These are phyloP conservation scores for Enteromius afrohamiltoni DNA, from an alignment of 2,797 vertebrate species.

Conservation along the genomic window DNA sequence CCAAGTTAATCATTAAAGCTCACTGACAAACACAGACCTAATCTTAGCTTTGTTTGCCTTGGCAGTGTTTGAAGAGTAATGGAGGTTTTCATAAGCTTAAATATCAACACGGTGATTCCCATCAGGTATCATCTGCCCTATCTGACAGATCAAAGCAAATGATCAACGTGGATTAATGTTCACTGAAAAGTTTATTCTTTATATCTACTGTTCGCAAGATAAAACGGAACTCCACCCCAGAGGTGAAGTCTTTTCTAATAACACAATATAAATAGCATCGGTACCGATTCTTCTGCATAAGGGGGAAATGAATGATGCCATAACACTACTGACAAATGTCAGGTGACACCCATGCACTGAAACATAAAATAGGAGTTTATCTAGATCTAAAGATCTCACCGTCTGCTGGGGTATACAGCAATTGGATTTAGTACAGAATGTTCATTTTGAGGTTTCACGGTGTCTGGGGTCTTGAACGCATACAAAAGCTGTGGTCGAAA, in stretches of 20 bases:
- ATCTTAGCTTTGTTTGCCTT: constrained; percentile 21
- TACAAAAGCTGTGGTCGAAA: constrained; percentile 36
- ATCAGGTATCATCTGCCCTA: not conserved
- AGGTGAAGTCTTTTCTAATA: not conserved
- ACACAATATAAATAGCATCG: not conserved
- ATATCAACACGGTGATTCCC: not conserved
- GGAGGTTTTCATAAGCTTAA: not conserved
- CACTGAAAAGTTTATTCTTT: constrained; percentile 52
- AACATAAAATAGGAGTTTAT: constrained; percentile 4
- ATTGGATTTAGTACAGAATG: not conserved
- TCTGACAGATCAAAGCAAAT: not conserved
- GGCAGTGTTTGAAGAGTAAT: not conserved
- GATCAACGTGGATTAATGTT: constrained; percentile 15
- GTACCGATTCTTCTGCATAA: not conserved
- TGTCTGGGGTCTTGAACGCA: constrained; percentile 18
- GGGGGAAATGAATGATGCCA: not conserved
- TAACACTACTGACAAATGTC: constrained; percentile 20
- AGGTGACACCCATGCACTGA: not conserved
- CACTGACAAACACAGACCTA: constrained; percentile 42
- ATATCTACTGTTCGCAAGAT: constrained; percentile 57
- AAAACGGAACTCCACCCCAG: not conserved
- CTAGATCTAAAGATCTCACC: constrained; percentile 19
- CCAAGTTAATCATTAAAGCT: constrained; percentile 65
- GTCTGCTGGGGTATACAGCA: not conserved
- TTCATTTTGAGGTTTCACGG: not conserved